Base-by-base conservation (phyloP, 92 coral and sea anemone species). In the Zoanthus solanderi region DNA sequence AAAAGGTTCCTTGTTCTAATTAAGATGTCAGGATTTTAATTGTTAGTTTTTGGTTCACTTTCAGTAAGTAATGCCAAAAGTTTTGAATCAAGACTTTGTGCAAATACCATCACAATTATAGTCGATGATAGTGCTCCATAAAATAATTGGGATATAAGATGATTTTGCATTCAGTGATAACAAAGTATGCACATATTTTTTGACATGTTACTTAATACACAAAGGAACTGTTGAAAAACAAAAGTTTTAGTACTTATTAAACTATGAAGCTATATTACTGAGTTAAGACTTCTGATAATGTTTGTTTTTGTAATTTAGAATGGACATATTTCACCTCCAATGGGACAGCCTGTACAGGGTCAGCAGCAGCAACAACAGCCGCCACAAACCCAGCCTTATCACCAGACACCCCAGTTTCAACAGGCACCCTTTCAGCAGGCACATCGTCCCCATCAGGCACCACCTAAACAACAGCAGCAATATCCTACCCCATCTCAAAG, bases 401-500 rank as follows among this genome's bases (percentile, higher is more conserved):
- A 88, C 76, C 91, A 87, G 53, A 78, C 61, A 54, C 78, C 80
- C 14, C 87, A 42, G 10, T 75, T 44, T 42, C 92, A 83, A 6
- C 78, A 78, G 42, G 86, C 78, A 32, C 88, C 29, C 12, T 82
- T 17, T 44, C 92, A 84, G 5, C 80, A 60, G 18, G 83, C 45
- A 28, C 75, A 34, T 9, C 78, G 13, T 31, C 47, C 75, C 5
- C 46, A 11, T 2, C 75, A 69, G n/a, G 29, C 8, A 6, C 75
- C 23, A 12, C 72, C 5, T 37, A 37, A 37, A 12, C 89, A 75
- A 44, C 82, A 67, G 30, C 90, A 90, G 67, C 78, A 61, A 11
- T 75, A 86, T 29, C 84, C 92, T 17, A 92, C 78, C 23, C 69
- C 79, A 68, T 86, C 76, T 17, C 76, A 87, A 17, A 68, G 32